Evolutionary conservation across 2,113 vertebrate genomes (phyloP).

Genomic region (Dendrocopos noguchii): DNA sequence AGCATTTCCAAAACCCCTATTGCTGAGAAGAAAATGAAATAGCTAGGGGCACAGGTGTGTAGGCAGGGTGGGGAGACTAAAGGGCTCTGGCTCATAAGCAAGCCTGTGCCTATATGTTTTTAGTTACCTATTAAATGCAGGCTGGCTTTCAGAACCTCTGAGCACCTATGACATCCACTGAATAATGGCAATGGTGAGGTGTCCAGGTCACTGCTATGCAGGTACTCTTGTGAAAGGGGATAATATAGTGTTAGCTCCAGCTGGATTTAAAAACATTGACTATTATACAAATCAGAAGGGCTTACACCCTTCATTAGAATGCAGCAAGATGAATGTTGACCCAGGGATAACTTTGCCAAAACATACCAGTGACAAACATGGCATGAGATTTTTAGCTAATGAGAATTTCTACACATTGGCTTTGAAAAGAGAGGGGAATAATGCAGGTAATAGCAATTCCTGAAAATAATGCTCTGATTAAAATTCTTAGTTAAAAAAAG

Average conservation of each 20-base stretch:
- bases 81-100: neutral
- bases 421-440: neutral
- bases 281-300: neutral
- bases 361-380: neutral
- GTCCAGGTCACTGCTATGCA: neutral
- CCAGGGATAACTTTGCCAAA: neutral
- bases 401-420: neutral
- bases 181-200: neutral
- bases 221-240: neutral
- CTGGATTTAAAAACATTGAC: neutral
- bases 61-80: neutral
- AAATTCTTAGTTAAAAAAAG: neutral
- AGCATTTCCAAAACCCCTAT: neutral
- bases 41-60: rapidly evolving
- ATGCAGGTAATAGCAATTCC: neutral
- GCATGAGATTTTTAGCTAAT: neutral
- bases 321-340: neutral
- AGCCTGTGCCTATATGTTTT: neutral
- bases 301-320: slow-evolving; percentile 4
- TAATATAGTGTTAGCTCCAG: neutral
- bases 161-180: neutral
- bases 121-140: neutral
- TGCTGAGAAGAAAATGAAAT: neutral
- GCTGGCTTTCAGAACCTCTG: neutral
- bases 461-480: neutral